A percentile compares a stretch with the other conserved stretches of the same genome.
Conservation (phyloP, 2,113 vertebrate genomes). For the Catharus fuscescens region DNA sequence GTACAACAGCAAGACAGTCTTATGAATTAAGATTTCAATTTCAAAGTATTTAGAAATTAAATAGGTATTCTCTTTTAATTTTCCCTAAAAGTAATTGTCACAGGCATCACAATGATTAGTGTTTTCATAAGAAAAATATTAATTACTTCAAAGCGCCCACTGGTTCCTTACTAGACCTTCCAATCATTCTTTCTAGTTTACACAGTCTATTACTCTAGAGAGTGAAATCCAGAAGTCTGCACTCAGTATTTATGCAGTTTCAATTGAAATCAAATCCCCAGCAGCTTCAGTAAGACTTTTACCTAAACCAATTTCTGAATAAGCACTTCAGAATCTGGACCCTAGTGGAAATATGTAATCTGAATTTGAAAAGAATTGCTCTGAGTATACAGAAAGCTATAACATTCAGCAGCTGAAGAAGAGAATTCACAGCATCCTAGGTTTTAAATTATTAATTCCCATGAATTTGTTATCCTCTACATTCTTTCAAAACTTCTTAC, state of each 20-base stretch:
- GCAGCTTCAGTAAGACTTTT: constrained; percentile 23
- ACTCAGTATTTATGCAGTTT: constrained; percentile 13
- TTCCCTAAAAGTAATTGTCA: neutral
- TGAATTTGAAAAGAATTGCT: constrained; percentile 62
- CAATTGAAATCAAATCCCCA: constrained; percentile 13
- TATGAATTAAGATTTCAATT: constrained; percentile 51
- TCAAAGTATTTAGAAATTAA: constrained; percentile 44
- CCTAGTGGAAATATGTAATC: constrained; percentile 35
- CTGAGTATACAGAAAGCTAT: neutral
- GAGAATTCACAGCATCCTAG: constrained; percentile 25
- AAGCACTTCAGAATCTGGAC: constrained; percentile 39
- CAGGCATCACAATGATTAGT: neutral
- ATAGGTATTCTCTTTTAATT: constrained; percentile 17
- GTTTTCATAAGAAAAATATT: constrained; percentile 34
- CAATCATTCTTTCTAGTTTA: constrained; percentile 7
- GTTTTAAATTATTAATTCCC: constrained; percentile 43
- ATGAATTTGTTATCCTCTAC: constrained; percentile 50
- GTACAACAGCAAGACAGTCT: neutral
- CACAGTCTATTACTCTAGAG: neutral
- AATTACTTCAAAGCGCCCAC: neutral
- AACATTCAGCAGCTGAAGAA: neutral
- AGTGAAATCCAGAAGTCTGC: neutral
- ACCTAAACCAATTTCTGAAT: constrained; percentile 47
- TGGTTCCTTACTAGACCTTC: neutral
- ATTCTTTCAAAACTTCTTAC: constrained; percentile 36